Base-by-base conservation (phyloP, 2,888 invertebrate species). In the Caenorhabditis sp. region DNA sequence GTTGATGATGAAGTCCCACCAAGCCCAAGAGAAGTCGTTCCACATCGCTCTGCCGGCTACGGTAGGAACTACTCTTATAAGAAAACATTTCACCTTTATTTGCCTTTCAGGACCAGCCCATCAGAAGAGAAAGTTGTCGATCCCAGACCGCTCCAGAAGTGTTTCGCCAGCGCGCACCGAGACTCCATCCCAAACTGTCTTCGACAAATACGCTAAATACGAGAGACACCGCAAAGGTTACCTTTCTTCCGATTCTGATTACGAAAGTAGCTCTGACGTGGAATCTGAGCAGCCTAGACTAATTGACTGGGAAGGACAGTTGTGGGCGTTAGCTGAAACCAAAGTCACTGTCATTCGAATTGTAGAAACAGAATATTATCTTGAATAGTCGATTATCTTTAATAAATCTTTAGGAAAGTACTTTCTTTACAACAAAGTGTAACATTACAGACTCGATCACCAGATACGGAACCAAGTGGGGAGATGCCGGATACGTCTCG, bases 31-130 rank as follows among this genome's bases (percentile, higher is more conserved):
- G 86, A 86, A 75, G 58, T 78, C 45, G 78, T 86, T 39, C 86
- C 86, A 30, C 85, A 85, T 62, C 78, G 86, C 17, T 85, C 85
- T 7, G 85, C 85, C 30, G 86, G 86, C 63, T 86, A 86, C 77
- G 86, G 86, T 84, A 66, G 41, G 39, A 6, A 27, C 22, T n/a
- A n/a, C n/a, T n/a, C n/a, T n/a, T n/a, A n/a, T n/a, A n/a, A n/a
- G n/a, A n/a, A n/a, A n/a, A n/a, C n/a, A n/a, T n/a, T n/a, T 9
- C 32, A 13, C 35, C 1, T 2, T 2, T 20, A 8, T 22, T 22
- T 17, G 11, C 8, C 11, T 70, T 80, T 32, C 66, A 85, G 85
- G 86, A 50, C 78, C 66, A 35, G 86, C 86, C 15, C 86, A 86
- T 62, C 80, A 83, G 73, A 85, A 82, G 65, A 77, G 86, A 55